Evolutionary conservation across 2,888 invertebrate genomes (phyloP).

Genomic region (Yponomeuta malinellus): DNA sequence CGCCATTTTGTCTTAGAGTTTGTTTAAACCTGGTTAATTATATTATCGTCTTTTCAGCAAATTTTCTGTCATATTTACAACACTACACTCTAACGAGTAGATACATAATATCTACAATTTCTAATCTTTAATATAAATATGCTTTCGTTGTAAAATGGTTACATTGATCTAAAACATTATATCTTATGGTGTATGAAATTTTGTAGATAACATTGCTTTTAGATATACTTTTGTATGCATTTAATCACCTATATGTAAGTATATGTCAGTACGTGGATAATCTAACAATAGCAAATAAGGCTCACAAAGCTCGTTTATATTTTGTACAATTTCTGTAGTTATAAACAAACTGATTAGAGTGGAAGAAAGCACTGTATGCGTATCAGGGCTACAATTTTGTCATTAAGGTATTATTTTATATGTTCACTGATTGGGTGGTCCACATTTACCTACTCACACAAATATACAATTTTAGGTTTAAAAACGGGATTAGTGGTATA

Average conservation of each 20-base stretch:
- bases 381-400: too few relatives aligned
- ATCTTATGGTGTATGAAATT: background rate
- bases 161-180: too few relatives aligned
- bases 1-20: slow-evolving; percentile 8
- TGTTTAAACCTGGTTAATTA: background rate
- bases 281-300: background rate
- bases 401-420: too few relatives aligned
- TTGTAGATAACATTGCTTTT: slow-evolving; percentile 6
- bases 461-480: background rate
- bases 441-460: background rate
- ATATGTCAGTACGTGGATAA: background rate
- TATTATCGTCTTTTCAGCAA: slow-evolving; percentile 52
- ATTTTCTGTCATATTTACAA: slow-evolving; percentile 35
- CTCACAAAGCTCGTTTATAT: background rate
- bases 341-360: too few relatives aligned
- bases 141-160: too few relatives aligned
- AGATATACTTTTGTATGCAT: background rate
- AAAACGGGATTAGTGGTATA: too few relatives aligned
- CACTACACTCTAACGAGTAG: slow-evolving; percentile 17
- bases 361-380: too few relatives aligned
- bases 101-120: slow-evolving; percentile 23
- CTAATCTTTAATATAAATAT: background rate
- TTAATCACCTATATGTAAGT: too few relatives aligned
- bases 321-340: too few relatives aligned
- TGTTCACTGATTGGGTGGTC: background rate